A percentile compares a stretch with the other conserved stretches of the same genome.
These are phyloP conservation scores for Caenorhabditis plicata DNA, from an alignment of 2,888 invertebrate genomes.

Conservation along the genomic window DNA sequence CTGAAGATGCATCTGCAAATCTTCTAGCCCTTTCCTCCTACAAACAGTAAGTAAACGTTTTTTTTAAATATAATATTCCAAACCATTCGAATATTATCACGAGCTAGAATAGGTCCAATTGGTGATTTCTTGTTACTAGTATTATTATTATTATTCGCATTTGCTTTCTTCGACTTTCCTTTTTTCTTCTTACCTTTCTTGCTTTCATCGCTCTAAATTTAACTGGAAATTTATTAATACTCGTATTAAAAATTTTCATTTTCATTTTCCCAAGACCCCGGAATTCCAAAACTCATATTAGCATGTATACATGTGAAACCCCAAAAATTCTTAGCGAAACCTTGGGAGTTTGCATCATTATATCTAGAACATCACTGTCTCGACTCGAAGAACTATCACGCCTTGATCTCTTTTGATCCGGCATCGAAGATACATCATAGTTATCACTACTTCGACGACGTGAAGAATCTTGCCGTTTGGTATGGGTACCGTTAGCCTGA, in stretches of 20 bases:
- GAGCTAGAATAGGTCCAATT: conserved; percentile 8
- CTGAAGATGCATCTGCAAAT: conserved; percentile 30
- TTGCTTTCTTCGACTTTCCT: conserved; percentile 17
- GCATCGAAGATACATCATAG: not conserved
- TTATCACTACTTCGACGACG: not conserved
- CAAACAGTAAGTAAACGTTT: conserved; percentile 6
- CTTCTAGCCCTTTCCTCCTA: conserved; percentile 48
- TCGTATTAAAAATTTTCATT: not conserved
- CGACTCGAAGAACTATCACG: conserved; percentile 13
- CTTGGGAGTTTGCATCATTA: conserved; percentile 25
- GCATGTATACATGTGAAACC: not conserved
- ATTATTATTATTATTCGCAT: too few species aligned
- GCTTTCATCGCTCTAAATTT: not conserved
- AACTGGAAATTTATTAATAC: not conserved
- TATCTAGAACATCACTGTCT: conserved; percentile 25
- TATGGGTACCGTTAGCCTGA: conserved; percentile 26
- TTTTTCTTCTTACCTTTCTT: conserved; percentile 22
- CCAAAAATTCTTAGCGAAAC: conserved; percentile 3
- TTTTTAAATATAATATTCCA: conserved; percentile 4
- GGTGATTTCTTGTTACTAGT: conserved; percentile 7
- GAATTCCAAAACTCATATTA: not conserved
- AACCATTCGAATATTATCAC: conserved; percentile 11
- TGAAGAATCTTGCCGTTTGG: conserved; percentile 4
- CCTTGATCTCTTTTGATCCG: conserved; percentile 7
- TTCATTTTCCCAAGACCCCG: not conserved